Percentiles rank a stretch among this genome's conserved stretches.
These are phyloP conservation scores for Melanotaenia duboulayi DNA, from an alignment of 2,113 vertebrate species.

Conservation along the genomic window DNA sequence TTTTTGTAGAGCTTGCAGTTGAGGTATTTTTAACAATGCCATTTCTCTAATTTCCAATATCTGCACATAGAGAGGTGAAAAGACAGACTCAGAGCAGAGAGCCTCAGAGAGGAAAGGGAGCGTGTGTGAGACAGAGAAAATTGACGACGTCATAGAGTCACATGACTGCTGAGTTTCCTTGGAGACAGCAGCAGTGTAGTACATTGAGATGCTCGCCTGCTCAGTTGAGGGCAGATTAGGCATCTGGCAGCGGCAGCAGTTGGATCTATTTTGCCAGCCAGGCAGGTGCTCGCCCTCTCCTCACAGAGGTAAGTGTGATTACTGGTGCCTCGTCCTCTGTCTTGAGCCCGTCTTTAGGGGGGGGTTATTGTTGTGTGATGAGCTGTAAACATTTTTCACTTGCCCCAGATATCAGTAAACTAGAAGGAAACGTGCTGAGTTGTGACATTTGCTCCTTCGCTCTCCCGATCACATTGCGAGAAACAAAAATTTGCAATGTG, in stretches of 20 bases:
- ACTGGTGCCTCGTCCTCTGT: conserved; percentile 19
- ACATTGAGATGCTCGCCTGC: conserved; percentile 82
- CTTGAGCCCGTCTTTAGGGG: conserved; percentile 24
- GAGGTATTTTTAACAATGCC: conserved; percentile 29
- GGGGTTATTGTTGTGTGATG: neutral
- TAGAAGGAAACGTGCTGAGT: conserved; percentile 8
- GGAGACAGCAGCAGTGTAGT: conserved; percentile 84
- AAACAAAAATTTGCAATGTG: conserved; percentile 6
- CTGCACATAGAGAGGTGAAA: conserved; percentile 38
- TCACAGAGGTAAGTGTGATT: conserved; percentile 62
- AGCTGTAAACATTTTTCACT: conserved; percentile 20
- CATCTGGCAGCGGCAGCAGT: conserved; percentile 65
- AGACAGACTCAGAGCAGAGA: conserved; percentile 36
- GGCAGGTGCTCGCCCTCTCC: conserved; percentile 68
- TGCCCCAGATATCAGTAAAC: neutral
- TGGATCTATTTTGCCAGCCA: conserved; percentile 73
- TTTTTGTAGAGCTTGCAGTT: conserved; percentile 9
- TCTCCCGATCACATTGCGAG: neutral
- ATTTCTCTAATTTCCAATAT: conserved; percentile 41
- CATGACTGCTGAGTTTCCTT: conserved; percentile 86
- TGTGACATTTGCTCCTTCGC: conserved; percentile 2
- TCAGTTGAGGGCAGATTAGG: conserved; percentile 73
- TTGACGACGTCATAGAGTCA: conserved; percentile 75
- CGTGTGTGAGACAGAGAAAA: conserved; percentile 42
- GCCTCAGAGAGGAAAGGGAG: conserved; percentile 37